Conservation (phyloP, 2,888 invertebrate species). For the Cephus rjabovi region DNA sequence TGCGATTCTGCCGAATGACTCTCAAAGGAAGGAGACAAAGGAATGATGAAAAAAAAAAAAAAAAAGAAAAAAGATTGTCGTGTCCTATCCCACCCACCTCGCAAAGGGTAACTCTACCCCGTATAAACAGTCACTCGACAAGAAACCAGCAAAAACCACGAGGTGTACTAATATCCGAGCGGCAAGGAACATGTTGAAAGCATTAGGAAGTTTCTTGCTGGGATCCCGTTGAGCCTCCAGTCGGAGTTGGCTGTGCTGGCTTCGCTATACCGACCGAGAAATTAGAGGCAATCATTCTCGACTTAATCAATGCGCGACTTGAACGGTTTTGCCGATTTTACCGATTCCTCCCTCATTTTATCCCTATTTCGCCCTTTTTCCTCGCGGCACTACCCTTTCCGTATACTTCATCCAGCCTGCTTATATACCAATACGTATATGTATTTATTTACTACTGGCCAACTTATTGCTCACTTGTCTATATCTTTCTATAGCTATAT, state of each 20-base stretch:
- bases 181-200: constrained; percentile 53
- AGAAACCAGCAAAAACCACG: not conserved
- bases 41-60: not conserved
- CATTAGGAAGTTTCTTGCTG: constrained; percentile 62
- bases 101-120: too few species aligned
- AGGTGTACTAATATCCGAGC: not conserved
- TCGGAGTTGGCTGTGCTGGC: constrained; percentile 12
- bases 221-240: not conserved
- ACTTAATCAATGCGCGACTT: constrained; percentile 56
- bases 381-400: not conserved
- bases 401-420: too few species aligned
- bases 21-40: too few species aligned
- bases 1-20: too few species aligned
- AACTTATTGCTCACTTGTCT: too few species aligned
- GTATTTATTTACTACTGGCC: too few species aligned
- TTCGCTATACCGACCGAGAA: constrained; percentile 32
- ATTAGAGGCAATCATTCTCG: constrained; percentile 63
- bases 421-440: too few species aligned
- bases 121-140: not conserved
- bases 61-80: not conserved
- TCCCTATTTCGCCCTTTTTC: constrained; percentile 6
- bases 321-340: constrained; percentile 36
- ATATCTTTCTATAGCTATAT: too few species aligned
- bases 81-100: not conserved
- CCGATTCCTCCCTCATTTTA: constrained; percentile 28